Conservation (phyloP, 1,140 invertebrate genomes). For the Diorhabda sublineata region DNA sequence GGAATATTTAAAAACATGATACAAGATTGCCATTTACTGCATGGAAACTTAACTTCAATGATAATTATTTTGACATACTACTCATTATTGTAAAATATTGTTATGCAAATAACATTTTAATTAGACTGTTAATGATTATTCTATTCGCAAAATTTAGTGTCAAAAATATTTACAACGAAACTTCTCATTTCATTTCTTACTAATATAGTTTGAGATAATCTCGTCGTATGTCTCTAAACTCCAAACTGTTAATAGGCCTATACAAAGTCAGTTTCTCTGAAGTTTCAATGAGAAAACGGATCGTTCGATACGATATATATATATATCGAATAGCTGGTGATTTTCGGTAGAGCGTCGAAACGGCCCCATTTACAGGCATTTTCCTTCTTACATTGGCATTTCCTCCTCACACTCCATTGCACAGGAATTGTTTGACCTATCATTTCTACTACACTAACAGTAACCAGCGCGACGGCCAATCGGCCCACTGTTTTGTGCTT, state of each 20-base stretch:
- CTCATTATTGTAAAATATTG: no score
- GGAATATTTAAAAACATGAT: no score
- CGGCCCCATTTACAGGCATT: slow-evolving; percentile 46
- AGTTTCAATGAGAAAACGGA: slow-evolving; percentile 22
- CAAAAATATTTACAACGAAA: no score
- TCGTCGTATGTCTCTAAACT: no score
- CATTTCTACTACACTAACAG: slow-evolving; percentile 30
- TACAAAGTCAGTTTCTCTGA: slow-evolving; percentile 16
- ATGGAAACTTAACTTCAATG: no score
- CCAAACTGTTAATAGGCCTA: not conserved
- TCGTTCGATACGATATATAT: slow-evolving; percentile 2
- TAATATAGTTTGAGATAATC: no score
- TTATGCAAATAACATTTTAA: no score
- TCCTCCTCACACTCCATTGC: slow-evolving; percentile 46
- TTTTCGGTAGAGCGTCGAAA: slow-evolving; percentile 37
- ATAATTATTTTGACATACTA: no score
- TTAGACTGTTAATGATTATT: no score
- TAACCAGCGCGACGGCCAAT: slow-evolving; percentile 32
- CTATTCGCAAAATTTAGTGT: no score
- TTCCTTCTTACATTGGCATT: slow-evolving; percentile 46
- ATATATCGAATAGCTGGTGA: slow-evolving; percentile 28
- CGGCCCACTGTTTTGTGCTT: slow-evolving; percentile 30
- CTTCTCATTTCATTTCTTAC: no score
- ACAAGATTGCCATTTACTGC: no score
- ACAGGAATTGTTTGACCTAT: slow-evolving; percentile 46